Conservation (phyloP, 2,113 vertebrate species). For the Phrynocephalus versicolor region DNA sequence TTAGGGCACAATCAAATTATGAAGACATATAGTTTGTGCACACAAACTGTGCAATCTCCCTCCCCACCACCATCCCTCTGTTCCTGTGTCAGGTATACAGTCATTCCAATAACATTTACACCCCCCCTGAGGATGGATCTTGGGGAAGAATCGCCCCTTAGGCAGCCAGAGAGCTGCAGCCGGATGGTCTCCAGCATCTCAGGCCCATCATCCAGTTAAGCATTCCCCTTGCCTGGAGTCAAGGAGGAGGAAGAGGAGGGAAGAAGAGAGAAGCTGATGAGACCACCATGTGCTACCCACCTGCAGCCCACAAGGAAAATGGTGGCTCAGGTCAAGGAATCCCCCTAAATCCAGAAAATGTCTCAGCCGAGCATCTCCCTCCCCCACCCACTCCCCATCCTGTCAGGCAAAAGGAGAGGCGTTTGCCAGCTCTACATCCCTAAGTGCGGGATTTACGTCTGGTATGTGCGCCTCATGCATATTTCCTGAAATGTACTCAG, state of each 20-base stretch:
- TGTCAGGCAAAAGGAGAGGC: rapidly evolving
- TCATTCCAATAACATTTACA: background rate
- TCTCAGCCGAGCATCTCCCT: rapidly evolving
- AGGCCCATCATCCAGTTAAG: no score
- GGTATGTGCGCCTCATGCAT: rapidly evolving
- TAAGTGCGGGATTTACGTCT: background rate
- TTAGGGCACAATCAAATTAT: conserved; percentile 74
- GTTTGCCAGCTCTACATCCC: background rate
- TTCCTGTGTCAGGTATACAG: background rate
- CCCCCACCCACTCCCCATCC: rapidly evolving
- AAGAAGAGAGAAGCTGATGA: background rate
- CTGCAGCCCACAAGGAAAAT: no score
- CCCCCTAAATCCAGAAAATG: background rate
- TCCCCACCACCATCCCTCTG: background rate
- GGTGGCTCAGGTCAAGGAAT: background rate
- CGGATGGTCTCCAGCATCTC: no score
- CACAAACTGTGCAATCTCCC: conserved; percentile 42
- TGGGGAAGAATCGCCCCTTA: conserved; percentile 10
- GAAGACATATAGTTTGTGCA: conserved; percentile 74
- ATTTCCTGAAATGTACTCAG: background rate
- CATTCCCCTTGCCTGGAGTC: no score
- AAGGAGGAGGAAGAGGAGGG: background rate
- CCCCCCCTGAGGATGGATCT: conserved; percentile 4
- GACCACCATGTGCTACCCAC: background rate
- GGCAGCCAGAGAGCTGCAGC: no score